Conservation (phyloP, 2,113 vertebrate genomes). For the Microcebus tavaratra region DNA sequence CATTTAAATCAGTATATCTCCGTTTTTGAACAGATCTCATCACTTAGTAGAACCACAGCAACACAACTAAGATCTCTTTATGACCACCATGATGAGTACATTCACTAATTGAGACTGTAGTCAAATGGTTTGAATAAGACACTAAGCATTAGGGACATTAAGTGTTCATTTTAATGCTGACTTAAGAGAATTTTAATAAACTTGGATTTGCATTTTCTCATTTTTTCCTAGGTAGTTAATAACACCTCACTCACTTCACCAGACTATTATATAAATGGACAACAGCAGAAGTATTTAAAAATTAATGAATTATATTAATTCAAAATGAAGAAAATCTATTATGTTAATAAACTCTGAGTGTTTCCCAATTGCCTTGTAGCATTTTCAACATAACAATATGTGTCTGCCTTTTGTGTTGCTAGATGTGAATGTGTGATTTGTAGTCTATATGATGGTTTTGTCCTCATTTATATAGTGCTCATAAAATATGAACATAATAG, state of each 20-base stretch:
- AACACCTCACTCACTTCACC: background rate
- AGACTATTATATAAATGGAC: background rate
- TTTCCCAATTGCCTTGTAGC: constrained; percentile 26
- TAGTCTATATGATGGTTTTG: background rate
- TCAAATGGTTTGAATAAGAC: background rate
- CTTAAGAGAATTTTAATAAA: background rate
- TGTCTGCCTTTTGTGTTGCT: background rate
- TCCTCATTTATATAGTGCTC: background rate
- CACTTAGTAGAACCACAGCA: background rate
- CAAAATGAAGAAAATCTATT: constrained; percentile 3
- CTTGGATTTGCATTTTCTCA: constrained; percentile 28
- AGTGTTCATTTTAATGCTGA: background rate
- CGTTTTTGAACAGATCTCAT: background rate
- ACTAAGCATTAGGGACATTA: background rate
- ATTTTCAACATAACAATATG: constrained; percentile 6
- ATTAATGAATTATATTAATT: constrained; percentile 24
- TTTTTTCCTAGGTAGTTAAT: constrained; percentile 23
- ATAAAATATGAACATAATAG: constrained; percentile 1
- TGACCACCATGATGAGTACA: background rate
- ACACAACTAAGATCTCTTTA: background rate
- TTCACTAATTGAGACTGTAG: background rate
- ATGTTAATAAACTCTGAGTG: background rate
- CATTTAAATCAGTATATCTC: background rate
- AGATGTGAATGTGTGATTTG: background rate
- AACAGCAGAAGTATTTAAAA: constrained; percentile 1